phyloP scores from a whole-genome alignment of 2,888 invertebrate species.

The Phragmatobia fuliginosa region DNA sequence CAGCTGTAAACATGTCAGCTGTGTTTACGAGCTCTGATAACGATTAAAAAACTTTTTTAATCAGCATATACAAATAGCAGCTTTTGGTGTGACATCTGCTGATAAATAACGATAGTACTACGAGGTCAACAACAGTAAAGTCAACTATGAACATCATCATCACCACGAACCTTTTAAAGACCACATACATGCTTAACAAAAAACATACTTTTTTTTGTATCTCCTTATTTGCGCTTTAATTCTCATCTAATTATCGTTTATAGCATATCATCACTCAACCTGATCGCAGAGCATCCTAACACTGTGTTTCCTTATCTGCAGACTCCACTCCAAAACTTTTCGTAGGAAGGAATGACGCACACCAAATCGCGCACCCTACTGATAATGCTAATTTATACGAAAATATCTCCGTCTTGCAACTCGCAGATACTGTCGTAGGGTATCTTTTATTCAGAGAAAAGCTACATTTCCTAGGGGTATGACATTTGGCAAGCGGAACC shows the following conservation, averaged over 20 bases:
- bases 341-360: neutral
- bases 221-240: no score
- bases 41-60: neutral
- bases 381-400: neutral
- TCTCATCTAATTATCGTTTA: neutral
- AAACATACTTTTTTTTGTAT: no score
- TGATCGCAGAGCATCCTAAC: no score
- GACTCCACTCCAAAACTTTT: neutral
- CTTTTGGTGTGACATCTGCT: neutral
- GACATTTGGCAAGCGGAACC: neutral
- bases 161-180: no score
- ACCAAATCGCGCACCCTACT: neutral
- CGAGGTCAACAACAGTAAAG: neutral
- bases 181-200: no score
- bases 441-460: neutral
- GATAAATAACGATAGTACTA: neutral
- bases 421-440: no score
- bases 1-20: neutral
- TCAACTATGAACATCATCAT: neutral
- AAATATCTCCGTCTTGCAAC: neutral
- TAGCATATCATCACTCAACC: neutral
- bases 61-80: conserved; percentile 1
- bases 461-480: neutral
- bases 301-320: no score
- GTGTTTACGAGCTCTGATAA: neutral